Conservation (phyloP, 1,140 invertebrate species). For the Parapsyche elsis region DNA sequence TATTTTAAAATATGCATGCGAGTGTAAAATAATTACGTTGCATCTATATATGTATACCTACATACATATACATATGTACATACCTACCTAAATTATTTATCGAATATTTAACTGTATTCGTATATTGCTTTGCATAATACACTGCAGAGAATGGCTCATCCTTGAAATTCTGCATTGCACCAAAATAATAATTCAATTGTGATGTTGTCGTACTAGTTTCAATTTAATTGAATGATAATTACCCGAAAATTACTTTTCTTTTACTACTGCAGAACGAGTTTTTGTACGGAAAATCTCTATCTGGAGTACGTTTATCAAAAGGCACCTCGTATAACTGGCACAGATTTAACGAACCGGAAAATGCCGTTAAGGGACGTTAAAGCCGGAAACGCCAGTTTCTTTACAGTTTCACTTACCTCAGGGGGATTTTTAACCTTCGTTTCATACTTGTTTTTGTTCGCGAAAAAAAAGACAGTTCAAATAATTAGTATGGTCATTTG, state of each 20-base stretch:
- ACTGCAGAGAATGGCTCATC: background rate
- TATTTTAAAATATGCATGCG: too few relatives aligned
- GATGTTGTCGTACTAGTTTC: background rate
- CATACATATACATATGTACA: too few relatives aligned
- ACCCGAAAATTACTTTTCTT: too few relatives aligned
- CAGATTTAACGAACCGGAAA: background rate
- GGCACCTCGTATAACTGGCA: background rate
- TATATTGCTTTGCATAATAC: too few relatives aligned
- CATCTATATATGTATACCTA: too few relatives aligned
- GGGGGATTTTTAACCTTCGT: background rate
- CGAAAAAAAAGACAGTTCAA: too few relatives aligned
- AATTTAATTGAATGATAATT: too few relatives aligned
- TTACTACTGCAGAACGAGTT: background rate
- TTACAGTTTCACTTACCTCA: background rate
- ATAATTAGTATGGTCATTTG: too few relatives aligned
- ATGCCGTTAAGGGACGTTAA: background rate
- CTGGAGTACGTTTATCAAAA: background rate
- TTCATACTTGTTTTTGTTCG: too few relatives aligned
- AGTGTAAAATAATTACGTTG: too few relatives aligned
- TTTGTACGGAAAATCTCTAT: background rate
- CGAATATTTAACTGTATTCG: too few relatives aligned
- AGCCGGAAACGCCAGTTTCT: background rate
- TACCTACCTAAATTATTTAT: too few relatives aligned
- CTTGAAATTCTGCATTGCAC: constrained; percentile 30
- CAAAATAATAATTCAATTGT: constrained; percentile 3